These are phyloP conservation scores for Lasaia peninsularis DNA, from an alignment of 1,140 invertebrate genomes.

Conservation along the genomic window DNA sequence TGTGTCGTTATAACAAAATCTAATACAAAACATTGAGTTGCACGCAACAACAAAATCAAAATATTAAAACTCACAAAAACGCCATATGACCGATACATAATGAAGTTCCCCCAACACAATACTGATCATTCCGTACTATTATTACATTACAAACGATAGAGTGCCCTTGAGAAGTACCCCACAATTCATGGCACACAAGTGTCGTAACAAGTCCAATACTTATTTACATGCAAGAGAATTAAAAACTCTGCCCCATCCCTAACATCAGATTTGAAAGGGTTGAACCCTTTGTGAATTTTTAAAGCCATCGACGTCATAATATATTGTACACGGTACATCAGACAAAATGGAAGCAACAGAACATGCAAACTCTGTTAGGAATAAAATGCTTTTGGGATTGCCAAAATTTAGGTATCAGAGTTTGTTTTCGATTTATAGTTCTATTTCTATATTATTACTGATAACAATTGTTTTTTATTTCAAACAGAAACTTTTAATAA, in stretches of 20 bases:
- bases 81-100: conserved; percentile 25
- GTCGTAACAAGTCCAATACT: conserved; percentile 73
- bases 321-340: conserved; percentile 48
- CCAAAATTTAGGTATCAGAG: too few relatives aligned
- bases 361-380: conserved; percentile 30
- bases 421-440: too few relatives aligned
- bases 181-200: conserved; percentile 65
- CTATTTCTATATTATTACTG: too few relatives aligned
- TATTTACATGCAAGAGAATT: conserved; percentile 73
- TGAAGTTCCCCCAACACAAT: conserved; percentile 42
- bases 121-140: conserved; percentile 63
- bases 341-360: conserved; percentile 48
- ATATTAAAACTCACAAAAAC: conserved; percentile 2
- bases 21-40: too few relatives aligned
- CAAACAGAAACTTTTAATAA: too few relatives aligned
- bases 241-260: conserved; percentile 70
- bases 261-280: conserved; percentile 63
- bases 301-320: conserved; percentile 50
- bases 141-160: conserved; percentile 68
- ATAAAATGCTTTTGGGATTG: background rate
- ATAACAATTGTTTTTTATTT: too few relatives aligned
- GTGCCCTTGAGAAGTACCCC: conserved; percentile 72
- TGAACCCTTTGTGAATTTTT: conserved; percentile 70
- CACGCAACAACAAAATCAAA: background rate
- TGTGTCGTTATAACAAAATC: too few relatives aligned